A percentile compares a stretch with the other conserved stretches of the same genome.
phyloP scores from a whole-genome alignment of 1,140 invertebrate species.

The Paracyclopina nana region DNA sequence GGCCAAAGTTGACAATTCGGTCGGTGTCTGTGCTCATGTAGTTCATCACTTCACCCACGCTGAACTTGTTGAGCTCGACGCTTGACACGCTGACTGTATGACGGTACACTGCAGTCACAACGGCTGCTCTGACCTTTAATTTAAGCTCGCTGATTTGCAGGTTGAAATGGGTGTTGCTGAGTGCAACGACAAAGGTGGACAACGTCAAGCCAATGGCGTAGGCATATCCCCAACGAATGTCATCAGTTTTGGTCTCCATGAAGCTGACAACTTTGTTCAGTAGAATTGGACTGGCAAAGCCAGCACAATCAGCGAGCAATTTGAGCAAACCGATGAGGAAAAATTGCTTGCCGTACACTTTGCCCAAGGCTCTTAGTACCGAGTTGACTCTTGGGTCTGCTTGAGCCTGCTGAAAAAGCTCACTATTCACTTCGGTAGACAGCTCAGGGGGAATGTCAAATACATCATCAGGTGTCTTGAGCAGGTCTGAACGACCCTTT shows the following conservation, averaged over 20 bases:
- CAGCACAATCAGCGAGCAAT: slow-evolving; percentile 53
- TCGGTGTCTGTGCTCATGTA: slow-evolving; percentile 92
- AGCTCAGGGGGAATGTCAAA: slow-evolving; percentile 57
- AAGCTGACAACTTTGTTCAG: slow-evolving; percentile 59
- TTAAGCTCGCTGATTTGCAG: slow-evolving; percentile 64
- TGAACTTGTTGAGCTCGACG: slow-evolving; percentile 29
- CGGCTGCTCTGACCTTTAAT: slow-evolving; percentile 60
- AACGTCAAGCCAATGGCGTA: slow-evolving; percentile 42
- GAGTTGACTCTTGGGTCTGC: slow-evolving; percentile 33
- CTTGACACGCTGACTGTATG: slow-evolving; percentile 47
- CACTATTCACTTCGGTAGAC: slow-evolving; percentile 28
- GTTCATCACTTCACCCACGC: slow-evolving; percentile 74
- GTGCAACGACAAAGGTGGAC: slow-evolving; percentile 34
- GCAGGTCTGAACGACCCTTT: slow-evolving; percentile 50
- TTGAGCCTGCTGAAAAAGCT: slow-evolving; percentile 19
- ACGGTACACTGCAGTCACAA: slow-evolving; percentile 63
- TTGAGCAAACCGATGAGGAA: slow-evolving; percentile 70
- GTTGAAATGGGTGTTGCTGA: slow-evolving; percentile 70
- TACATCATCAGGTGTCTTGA: slow-evolving; percentile 55
- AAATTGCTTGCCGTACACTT: slow-evolving; percentile 65
- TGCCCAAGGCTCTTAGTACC: slow-evolving; percentile 44
- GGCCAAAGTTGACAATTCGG: slow-evolving; percentile 80
- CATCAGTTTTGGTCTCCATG: slow-evolving; percentile 48
- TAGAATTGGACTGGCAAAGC: slow-evolving; percentile 71
- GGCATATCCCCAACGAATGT: slow-evolving; percentile 45